Evolutionary conservation across 2,113 vertebrate species (phyloP).

Genomic region (Thalassoma bifasciatum): DNA sequence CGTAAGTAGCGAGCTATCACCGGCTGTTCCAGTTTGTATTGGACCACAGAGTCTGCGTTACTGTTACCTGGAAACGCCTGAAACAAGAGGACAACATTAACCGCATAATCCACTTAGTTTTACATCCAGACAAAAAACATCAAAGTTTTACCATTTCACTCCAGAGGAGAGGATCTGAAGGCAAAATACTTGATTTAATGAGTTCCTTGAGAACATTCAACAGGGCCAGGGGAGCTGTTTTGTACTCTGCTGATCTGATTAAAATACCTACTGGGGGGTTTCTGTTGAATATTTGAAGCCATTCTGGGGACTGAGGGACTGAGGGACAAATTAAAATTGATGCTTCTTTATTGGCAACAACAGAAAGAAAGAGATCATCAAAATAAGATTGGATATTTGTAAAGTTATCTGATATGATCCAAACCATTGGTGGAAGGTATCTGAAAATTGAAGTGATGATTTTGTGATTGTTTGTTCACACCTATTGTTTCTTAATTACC

Average conservation of each 20-base stretch:
- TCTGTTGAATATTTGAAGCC: not conserved
- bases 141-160: not conserved
- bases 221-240: not conserved
- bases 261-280: not conserved
- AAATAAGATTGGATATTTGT: not conserved
- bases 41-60: slow-evolving; percentile 77
- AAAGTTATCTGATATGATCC: not conserved
- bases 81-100: slow-evolving; percentile 7
- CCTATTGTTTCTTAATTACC: too few relatives aligned
- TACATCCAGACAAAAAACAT: not conserved
- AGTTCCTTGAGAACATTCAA: not conserved
- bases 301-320: not conserved
- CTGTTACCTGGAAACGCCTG: slow-evolving; percentile 77
- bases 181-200: not conserved
- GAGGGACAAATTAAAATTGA: not conserved
- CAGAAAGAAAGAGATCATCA: too few relatives aligned
- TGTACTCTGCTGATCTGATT: not conserved
- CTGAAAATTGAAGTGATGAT: too few relatives aligned
- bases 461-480: too few relatives aligned
- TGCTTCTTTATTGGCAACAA: too few relatives aligned
- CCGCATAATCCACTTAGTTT: not conserved
- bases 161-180: not conserved
- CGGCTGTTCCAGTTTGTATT: slow-evolving; percentile 71
- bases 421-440: too few relatives aligned
- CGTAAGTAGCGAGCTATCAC: slow-evolving; percentile 74